Evolutionary conservation across 2,797 vertebrate genomes (phyloP).

Genomic region (Strix occidentalis): DNA sequence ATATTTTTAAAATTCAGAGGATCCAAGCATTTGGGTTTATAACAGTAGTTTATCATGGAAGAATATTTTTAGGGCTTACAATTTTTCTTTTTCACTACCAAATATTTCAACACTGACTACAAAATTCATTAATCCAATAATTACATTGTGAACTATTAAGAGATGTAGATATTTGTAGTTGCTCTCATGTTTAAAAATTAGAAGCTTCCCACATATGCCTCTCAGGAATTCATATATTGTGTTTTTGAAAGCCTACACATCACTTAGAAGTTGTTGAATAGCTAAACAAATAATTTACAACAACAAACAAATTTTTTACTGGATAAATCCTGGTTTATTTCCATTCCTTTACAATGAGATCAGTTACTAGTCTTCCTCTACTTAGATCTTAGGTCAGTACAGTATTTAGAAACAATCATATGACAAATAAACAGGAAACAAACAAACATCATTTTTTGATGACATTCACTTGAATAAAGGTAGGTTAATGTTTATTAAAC

Average conservation of each 20-base stretch:
- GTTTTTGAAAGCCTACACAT: neutral
- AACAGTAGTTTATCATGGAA: neutral
- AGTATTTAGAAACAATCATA: neutral
- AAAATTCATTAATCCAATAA: neutral
- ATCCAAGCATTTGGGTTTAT: neutral
- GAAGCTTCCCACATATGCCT: neutral
- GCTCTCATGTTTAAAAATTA: neutral
- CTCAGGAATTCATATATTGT: neutral
- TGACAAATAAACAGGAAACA: neutral
- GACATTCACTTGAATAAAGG: neutral
- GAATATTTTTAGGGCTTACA: neutral
- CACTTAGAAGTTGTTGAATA: neutral
- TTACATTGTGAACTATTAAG: neutral
- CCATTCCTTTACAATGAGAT: neutral
- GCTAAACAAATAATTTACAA: neutral
- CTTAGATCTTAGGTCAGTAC: neutral
- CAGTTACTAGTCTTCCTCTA: neutral
- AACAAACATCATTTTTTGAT: neutral
- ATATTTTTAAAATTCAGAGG: neutral
- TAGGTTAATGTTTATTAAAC: neutral
- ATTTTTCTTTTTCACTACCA: neutral
- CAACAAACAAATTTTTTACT: neutral
- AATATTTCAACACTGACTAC: neutral
- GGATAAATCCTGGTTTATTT: neutral
- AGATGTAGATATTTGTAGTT: neutral